Base-by-base conservation (phyloP, 2,888 invertebrate species). In the Synergus gifuensis region DNA sequence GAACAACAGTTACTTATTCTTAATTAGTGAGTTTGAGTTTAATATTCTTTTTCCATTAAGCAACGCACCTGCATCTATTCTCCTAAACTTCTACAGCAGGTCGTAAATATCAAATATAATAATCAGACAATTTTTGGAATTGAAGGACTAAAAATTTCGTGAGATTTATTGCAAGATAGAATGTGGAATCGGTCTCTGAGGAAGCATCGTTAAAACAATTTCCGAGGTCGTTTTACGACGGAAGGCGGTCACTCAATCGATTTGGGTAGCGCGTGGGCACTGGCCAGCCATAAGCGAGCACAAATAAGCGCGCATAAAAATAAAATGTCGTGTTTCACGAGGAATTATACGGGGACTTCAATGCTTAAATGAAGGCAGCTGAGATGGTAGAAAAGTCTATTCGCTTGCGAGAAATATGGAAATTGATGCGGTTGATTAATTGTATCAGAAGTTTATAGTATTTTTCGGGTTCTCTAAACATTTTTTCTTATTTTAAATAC, bases 231-330 rank as follows among this genome's bases (percentile, higher is more conserved):
- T 78, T 78, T 78, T 62, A 76, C 76, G 64, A 66, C 58, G 63
- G 73, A 76, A 79, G 76, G 49, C 60, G 78, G 77, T 28, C 64
- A 76, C 78, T 79, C 69, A 78, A 79, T 82, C 82, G 79, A 78
- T 78, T 66, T 54, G 58, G 46, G 62, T 42, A 76, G 82, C 80
- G 79, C 81, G 84, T 80, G 82, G 76, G 76, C 78, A 22, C 82
- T 80, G 81, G 77, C 77, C 77, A 22, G 42, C 73, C 44, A 79
- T 81, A 81, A 83, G 69, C 81, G 86, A 83, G 84, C 85, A 84
- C 83, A 86, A 87, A 87, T 86, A 84, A 87, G 82, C 77, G 78
- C 80, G 81, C 86, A 88, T 85, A 85, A 87, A 85, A 86, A 84
- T 85, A 85, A 76, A 60, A 76, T 81, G 46, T 69, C 44, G 44